Evolutionary conservation across 2,888 invertebrate species (phyloP).

Genomic region (Drosophila putrida): DNA sequence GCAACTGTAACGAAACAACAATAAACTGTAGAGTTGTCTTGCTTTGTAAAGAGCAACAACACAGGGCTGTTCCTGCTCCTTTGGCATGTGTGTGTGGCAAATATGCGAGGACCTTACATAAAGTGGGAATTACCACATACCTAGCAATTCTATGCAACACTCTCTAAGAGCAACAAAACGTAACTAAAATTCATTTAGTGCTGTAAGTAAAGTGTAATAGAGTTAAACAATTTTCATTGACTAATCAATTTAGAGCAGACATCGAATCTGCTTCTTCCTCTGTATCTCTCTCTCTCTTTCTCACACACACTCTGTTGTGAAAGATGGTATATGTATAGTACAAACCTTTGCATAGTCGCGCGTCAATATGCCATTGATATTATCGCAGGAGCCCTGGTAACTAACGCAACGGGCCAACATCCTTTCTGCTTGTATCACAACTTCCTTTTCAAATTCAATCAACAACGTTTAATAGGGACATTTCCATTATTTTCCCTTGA

Average conservation of each 20-base stretch:
- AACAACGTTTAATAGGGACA: neutral
- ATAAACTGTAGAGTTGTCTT: slow-evolving; percentile 44
- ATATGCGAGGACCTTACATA: slow-evolving; percentile 5
- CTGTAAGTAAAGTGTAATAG: slow-evolving; percentile 44
- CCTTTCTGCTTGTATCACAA: slow-evolving; percentile 32
- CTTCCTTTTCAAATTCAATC: slow-evolving; percentile 17
- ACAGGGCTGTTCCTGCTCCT: slow-evolving; percentile 6
- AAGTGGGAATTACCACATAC: slow-evolving; percentile 4
- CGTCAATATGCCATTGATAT: slow-evolving; percentile 87
- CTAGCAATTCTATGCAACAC: slow-evolving; percentile 11
- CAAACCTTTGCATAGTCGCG: slow-evolving; percentile 90
- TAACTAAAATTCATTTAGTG: slow-evolving; percentile 55
- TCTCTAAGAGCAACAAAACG: slow-evolving; percentile 24
- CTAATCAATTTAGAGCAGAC: slow-evolving; percentile 56
- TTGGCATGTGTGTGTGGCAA: slow-evolving; percentile 28
- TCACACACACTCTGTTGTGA: neutral
- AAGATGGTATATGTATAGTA: slow-evolving; percentile 29
- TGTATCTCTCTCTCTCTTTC: neutral
- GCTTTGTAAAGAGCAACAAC: slow-evolving; percentile 37
- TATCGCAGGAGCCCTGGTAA: slow-evolving; percentile 92
- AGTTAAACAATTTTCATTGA: slow-evolving; percentile 58
- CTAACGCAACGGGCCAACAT: slow-evolving; percentile 85
- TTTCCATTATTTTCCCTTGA: neutral
- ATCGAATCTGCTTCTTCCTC: slow-evolving; percentile 34
- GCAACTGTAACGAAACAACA: slow-evolving; percentile 54